Base-by-base conservation (phyloP, 2,888 invertebrate species). In the Spodoptera exigua region DNA sequence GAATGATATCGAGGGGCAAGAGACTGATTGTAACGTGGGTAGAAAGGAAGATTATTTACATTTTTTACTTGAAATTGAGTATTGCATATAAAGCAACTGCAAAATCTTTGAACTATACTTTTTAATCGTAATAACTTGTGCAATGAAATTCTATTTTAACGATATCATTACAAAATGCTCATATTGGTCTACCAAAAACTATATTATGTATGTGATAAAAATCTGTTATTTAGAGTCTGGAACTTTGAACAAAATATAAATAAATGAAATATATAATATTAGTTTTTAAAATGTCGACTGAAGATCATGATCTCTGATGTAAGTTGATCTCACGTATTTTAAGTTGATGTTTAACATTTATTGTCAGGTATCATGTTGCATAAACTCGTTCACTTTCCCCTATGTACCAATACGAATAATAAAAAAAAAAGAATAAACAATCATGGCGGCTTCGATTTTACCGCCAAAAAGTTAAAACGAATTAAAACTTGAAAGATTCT, bases 311-410 rank as follows among this genome's bases (percentile, higher is more conserved):
- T 92, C 92, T 92, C 92, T 83, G 82, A 81, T 84, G 81, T 81
- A 86, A 83, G 83, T 86, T 89, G 92, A 92, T 92, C 92, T 92
- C 92, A 92, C 78, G 78, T 87, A 88, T 78, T 87, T 82, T 89
- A 87, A 86, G 83, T 82, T 79, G 83, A 81, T 77, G 76, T 82
- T 71, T 74, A 75, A 81, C 76, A 76, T 76, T 27, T 76, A 41
- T 63, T 48, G 67, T 57, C 58, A 37, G 14, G 59, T 60, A 45
- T 40, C 18, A 46, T 61, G 48, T n/a, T 46, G 52, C 60, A 34
- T 46, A 9, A 18, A 53, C 62, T 68, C 70, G 66, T 73, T 78
- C 66, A 63, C 59, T 55, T 47, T 2, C 32, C 45, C 51, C 32
- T 4, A 37, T 16, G n/a, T n/a, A n/a, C n/a, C n/a, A n/a, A n/a